Base-by-base conservation (phyloP, 1,140 invertebrate genomes). In the Philopotamus ludificatus region DNA sequence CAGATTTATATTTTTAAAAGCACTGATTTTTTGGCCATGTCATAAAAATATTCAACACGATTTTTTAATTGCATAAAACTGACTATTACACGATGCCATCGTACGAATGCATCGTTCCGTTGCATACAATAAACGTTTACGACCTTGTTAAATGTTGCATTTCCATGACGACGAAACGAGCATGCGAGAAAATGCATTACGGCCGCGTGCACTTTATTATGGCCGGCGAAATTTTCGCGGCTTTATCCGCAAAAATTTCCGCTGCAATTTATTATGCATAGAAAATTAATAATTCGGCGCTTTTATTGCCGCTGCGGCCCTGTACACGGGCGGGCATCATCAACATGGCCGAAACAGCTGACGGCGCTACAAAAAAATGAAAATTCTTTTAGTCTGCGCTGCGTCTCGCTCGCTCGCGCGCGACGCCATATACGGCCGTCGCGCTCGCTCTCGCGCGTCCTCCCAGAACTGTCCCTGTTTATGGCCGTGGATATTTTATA, bases 291-390 rank as follows among this genome's bases (percentile, higher is more conserved):
- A 54, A 54, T n/a, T n/a, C n/a, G n/a, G n/a, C n/a, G n/a, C n/a
- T n/a, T n/a, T n/a, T n/a, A n/a, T n/a, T n/a, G n/a, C n/a, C 51
- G 51, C 25, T 34, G 51, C 12, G 41, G 41, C 28, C 25, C 41
- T 54, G 25, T 54, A 34, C 21, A 34, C 54, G 10, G 54, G 10
- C 16, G 34, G 16, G 42, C 57, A 12, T 9, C 22, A 34, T 16
- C 26, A 60, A 60, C 41, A 60, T 60, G 42, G 57, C 55, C 42
- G 57, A 60, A 47, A 47, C 57, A 60, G 57, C 57, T 60, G 57
- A 60, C 57, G 57, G 41, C 41, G 42, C 16, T 2, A 25, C 8
- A 26, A 15, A 60, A 47, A 44, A 47, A 60, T 47, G 28, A 47
- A 12, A 49, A 60, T 60, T 60, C 44, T 60, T 60, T 60, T 21